Conservation (phyloP, 2,888 invertebrate genomes). For the Microplitis deprimator region DNA sequence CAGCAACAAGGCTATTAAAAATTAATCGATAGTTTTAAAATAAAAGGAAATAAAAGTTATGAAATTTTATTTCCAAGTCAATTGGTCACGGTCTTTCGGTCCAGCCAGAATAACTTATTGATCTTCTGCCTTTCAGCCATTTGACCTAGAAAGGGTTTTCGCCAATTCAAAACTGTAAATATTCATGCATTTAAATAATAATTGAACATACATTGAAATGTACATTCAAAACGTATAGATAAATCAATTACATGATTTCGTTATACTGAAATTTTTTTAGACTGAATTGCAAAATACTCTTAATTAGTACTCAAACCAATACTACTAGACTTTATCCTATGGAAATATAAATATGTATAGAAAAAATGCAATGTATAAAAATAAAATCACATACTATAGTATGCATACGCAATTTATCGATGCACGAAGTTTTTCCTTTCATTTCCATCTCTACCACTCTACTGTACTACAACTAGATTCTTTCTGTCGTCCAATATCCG, state of each 20-base stretch:
- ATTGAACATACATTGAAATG: too few species aligned
- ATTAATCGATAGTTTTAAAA: not conserved
- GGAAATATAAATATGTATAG: not conserved
- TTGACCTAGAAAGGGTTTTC: slow-evolving; percentile 19
- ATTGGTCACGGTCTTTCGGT: slow-evolving; percentile 12
- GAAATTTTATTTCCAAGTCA: not conserved
- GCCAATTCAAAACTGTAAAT: not conserved
- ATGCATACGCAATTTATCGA: slow-evolving; percentile 21
- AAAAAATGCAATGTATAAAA: not conserved
- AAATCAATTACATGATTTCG: not conserved
- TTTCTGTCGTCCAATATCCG: slow-evolving; percentile 16
- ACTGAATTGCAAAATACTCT: not conserved
- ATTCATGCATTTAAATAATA: slow-evolving; percentile 8
- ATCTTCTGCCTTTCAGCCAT: not conserved
- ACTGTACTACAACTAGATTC: not conserved
- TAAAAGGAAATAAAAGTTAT: not conserved
- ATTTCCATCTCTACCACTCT: not conserved
- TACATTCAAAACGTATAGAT: not conserved
- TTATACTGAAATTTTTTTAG: not conserved
- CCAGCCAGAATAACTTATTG: slow-evolving; percentile 20
- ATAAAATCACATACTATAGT: not conserved
- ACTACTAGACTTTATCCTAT: not conserved
- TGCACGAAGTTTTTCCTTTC: slow-evolving; percentile 10
- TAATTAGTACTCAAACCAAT: not conserved
- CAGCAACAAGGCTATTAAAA: too few species aligned